A percentile compares a stretch with the other conserved stretches of the same genome.
phyloP scores from a whole-genome alignment of 2,113 vertebrate species.

The Picathartes gymnocephalus region DNA sequence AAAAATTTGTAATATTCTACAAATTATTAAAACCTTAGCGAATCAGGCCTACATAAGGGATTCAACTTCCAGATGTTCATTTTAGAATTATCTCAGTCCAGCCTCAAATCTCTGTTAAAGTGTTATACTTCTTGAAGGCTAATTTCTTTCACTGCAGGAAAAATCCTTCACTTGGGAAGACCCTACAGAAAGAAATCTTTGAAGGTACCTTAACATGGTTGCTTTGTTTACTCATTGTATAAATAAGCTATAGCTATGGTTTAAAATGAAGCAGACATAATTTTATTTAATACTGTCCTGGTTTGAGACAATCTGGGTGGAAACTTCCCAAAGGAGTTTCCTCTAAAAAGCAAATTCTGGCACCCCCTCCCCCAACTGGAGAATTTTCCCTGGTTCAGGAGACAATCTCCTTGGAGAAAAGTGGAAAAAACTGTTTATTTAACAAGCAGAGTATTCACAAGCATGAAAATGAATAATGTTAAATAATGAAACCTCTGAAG shows the following conservation, averaged over 20 bases:
- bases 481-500: too few species aligned
- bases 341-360: too few species aligned
- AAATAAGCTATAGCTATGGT: not conserved
- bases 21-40: not conserved
- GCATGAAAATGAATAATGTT: too few species aligned
- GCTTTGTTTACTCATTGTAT: not conserved
- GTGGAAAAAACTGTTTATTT: too few species aligned
- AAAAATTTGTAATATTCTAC: not conserved
- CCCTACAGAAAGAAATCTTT: not conserved
- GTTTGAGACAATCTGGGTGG: too few species aligned
- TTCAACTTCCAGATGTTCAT: not conserved
- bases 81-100: not conserved
- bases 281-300: not conserved
- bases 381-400: too few species aligned
- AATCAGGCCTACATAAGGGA: not conserved
- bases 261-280: not conserved
- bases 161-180: not conserved
- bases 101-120: not conserved
- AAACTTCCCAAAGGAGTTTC: too few species aligned
- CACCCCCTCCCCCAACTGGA: too few species aligned
- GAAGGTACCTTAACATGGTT: not conserved
- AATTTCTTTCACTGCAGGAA: not conserved
- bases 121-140: not conserved
- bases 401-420: too few species aligned
- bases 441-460: too few species aligned